phyloP scores from a whole-genome alignment of 2,888 invertebrate genomes.

The Limnephilus marmoratus region DNA sequence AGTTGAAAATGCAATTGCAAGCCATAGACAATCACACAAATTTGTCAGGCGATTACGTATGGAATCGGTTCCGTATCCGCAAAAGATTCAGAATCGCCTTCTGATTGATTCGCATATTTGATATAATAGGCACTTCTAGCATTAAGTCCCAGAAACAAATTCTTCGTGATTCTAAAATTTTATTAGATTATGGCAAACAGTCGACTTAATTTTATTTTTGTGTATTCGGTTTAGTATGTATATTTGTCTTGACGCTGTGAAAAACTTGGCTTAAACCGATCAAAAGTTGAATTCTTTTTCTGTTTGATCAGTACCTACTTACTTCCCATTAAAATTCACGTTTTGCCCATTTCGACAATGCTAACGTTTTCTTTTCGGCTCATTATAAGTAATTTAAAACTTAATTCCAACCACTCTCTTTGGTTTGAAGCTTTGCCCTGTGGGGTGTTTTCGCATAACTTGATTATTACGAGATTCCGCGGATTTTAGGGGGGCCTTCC shows the following conservation, averaged over 20 bases:
- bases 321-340: not conserved
- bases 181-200: no score
- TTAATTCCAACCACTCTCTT: not conserved
- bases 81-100: no score
- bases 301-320: not conserved
- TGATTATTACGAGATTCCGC: not conserved
- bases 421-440: not conserved
- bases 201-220: not conserved
- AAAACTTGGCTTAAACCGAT: not conserved
- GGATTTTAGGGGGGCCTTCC: not conserved
- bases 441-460: not conserved
- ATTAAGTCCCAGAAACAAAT: no score
- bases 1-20: no score
- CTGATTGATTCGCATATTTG: no score
- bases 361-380: not conserved
- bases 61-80: no score
- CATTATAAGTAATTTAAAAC: not conserved
- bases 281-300: not conserved
- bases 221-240: not conserved
- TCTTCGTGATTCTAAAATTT: no score
- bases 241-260: not conserved
- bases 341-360: not conserved
- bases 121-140: no score
- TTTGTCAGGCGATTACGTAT: no score
- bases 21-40: no score